Base-by-base conservation (phyloP, 2,888 invertebrate species). In the Stenurella melanura region DNA sequence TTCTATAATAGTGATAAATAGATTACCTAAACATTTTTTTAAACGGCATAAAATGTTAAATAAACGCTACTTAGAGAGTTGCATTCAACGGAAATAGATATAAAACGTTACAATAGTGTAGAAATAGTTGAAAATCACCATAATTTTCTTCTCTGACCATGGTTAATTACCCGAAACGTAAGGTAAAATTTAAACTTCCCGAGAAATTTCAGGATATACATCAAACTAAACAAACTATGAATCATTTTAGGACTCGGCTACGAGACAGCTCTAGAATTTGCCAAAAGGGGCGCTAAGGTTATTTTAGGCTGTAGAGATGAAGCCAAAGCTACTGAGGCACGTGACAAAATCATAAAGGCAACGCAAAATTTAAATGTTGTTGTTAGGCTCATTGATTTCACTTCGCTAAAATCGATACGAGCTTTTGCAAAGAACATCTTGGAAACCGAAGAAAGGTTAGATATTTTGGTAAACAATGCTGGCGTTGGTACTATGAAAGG, bases 381-480 rank as follows among this genome's bases (percentile, higher is more conserved):
- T 0, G 86, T 88, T 12, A 89, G 90, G 78, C 86, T 91, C 56
- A 79, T 93, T 38, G 92, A 93, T 80, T 86, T 93, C 21, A 89
- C 90, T 1, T 92, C 92, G 0, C 86, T 93, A 12, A 80, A 87
- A 0, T 92, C 93, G 0, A 90, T 93, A 0, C 89, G 93, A 66
- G 87, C 89, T 19, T 95, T 95, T 86, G 93, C 93, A 0, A 89
- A 92, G 7, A 91, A 92, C 38, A 90, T 94, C 30, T 90, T 90
- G 73, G 86, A 88, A 42, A 86, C 87, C 0, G 92, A 93, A 86
- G 87, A 89, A 0, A 91, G 91, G 81, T 84, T 94, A 72, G 92
- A 94, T 81, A 91, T 94, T 10, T 88, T 94, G 50, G 90, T 94
- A 17, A 93, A 93, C 86, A 94, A 94, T 83, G 94, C 94, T 0